These are phyloP conservation scores for Hydriomena furcata DNA, from an alignment of 2,888 invertebrate species.

Conservation along the genomic window DNA sequence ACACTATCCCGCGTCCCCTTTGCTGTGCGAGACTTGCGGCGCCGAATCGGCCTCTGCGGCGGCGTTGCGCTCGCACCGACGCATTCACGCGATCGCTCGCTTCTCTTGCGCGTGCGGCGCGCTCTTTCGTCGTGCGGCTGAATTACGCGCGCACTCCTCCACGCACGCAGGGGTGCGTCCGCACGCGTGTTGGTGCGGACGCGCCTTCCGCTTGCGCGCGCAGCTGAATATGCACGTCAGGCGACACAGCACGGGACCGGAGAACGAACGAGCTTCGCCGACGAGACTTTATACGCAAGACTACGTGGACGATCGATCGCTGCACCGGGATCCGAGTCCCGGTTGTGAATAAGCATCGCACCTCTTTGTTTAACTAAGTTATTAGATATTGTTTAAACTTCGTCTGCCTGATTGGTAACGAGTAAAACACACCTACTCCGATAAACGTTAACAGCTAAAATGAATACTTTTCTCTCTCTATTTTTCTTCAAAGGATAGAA, in stretches of 20 bases:
- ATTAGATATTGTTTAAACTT: no score
- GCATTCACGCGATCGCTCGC: conserved; percentile 60
- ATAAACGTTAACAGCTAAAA: no score
- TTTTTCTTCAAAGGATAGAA: no score
- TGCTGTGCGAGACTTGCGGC: conserved; percentile 81
- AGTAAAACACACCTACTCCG: no score
- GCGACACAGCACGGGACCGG: conserved; percentile 60
- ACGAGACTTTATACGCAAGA: neutral
- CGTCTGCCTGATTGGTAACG: no score
- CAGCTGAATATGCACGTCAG: conserved; percentile 78
- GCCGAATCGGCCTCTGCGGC: conserved; percentile 78
- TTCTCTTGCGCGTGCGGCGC: conserved; percentile 81
- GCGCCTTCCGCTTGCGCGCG: conserved; percentile 82
- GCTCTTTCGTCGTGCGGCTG: conserved; percentile 77
- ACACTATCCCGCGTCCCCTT: conserved; percentile 63
- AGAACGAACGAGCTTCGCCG: neutral
- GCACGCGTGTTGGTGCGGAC: conserved; percentile 75
- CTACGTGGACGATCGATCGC: no score
- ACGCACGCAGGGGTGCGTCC: conserved; percentile 79
- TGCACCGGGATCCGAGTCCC: no score
- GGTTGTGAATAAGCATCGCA: no score
- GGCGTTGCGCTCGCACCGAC: conserved; percentile 75
- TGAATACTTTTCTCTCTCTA: no score
- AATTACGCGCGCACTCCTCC: conserved; percentile 79
- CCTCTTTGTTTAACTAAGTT: no score